These are phyloP conservation scores for Eupelmus urozonus DNA, from an alignment of 2,888 invertebrate species.

Conservation along the genomic window DNA sequence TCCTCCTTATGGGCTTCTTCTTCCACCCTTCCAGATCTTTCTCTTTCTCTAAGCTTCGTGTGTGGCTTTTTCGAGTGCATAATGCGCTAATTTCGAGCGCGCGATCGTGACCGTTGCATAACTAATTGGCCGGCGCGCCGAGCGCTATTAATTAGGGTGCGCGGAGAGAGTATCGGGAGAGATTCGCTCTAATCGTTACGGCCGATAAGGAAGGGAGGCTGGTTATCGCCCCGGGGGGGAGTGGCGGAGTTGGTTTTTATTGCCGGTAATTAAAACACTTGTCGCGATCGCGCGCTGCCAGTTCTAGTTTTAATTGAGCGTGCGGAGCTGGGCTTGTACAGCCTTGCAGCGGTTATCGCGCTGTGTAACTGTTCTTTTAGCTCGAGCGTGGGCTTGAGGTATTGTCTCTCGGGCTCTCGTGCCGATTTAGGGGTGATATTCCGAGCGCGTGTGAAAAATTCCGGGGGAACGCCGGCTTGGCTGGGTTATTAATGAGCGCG, in stretches of 20 bases:
- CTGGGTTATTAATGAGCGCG: too few species aligned
- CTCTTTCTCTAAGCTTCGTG: not conserved
- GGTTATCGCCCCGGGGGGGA: too few species aligned
- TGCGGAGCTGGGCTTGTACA: too few species aligned
- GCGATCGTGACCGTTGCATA: slow-evolving; percentile 42
- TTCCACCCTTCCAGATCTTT: not conserved
- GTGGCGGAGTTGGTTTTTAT: not conserved
- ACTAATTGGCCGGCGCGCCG: slow-evolving; percentile 31
- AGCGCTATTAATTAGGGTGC: not conserved
- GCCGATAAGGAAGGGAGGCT: not conserved
- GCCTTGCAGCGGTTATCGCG: slow-evolving; percentile 39
- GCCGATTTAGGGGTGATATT: not conserved
- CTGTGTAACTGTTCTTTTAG: slow-evolving; percentile 27
- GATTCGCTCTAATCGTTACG: too few species aligned
- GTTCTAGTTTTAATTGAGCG: slow-evolving; percentile 33
- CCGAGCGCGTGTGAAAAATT: too few species aligned
- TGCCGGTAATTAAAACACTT: slow-evolving; percentile 31
- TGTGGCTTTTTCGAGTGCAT: too few species aligned
- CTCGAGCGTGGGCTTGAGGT: not conserved
- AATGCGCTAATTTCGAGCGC: slow-evolving; percentile 16
- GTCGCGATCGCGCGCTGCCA: not conserved
- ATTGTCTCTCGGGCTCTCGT: slow-evolving; percentile 21
- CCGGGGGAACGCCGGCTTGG: too few species aligned
- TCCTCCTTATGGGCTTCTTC: slow-evolving; percentile 29
- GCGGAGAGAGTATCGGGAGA: too few species aligned